These are phyloP conservation scores for Ciconia maguari DNA, from an alignment of 2,113 vertebrate species.

Conservation along the genomic window DNA sequence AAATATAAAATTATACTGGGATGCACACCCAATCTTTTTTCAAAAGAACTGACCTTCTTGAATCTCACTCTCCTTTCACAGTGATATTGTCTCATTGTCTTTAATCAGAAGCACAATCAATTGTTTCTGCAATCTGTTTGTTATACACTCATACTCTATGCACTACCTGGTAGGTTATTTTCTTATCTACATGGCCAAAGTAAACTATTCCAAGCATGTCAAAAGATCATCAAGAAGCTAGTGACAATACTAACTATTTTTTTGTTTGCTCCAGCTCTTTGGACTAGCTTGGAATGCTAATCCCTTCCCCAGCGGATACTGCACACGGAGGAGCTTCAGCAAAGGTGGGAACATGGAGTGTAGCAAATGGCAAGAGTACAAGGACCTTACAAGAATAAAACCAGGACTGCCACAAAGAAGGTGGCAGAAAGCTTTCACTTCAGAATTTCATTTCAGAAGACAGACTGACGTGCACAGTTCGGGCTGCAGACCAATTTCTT, in stretches of 20 bases:
- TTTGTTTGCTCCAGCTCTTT: neutral
- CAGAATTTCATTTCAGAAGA: neutral
- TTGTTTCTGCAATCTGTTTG: neutral
- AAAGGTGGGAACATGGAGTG: neutral
- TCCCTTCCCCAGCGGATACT: neutral
- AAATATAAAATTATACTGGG: neutral
- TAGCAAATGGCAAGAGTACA: accelerated
- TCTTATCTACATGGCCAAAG: constrained; percentile 8
- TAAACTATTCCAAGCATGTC: constrained; percentile 23
- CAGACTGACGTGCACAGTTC: neutral
- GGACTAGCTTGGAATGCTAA: neutral
- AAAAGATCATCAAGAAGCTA: constrained; percentile 2
- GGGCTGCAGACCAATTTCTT: neutral
- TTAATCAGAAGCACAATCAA: neutral
- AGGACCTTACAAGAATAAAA: neutral
- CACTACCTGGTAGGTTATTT: neutral
- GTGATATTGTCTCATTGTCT: neutral
- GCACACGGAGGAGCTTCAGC: neutral
- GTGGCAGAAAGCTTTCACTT: neutral
- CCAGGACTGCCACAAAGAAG: neutral
- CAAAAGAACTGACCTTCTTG: neutral
- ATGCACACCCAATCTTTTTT: accelerated
- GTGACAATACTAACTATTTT: neutral
- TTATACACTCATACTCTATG: neutral
- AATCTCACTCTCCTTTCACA: neutral